Conservation (phyloP, 2,113 vertebrate genomes). For the Mus spicilegus region DNA sequence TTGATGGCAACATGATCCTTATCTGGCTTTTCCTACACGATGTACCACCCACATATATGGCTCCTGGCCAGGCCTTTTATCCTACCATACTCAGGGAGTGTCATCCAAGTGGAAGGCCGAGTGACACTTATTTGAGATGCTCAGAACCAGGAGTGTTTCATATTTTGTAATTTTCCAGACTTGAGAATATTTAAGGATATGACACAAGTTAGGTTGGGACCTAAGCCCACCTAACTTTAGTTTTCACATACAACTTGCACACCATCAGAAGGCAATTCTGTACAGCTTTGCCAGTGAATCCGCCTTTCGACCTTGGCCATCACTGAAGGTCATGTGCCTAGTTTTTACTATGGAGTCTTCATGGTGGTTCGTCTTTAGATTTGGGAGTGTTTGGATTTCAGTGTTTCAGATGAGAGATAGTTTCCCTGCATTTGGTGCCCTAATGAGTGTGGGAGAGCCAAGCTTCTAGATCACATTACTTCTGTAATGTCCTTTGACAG, state of each 20-base stretch:
- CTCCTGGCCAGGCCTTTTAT: background rate
- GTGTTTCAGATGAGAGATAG: background rate
- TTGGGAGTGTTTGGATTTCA: background rate
- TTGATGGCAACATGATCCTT: constrained; percentile 41
- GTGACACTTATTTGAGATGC: background rate
- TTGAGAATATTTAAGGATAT: background rate
- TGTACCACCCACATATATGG: background rate
- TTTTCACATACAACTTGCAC: background rate
- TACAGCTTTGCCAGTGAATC: background rate
- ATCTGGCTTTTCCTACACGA: constrained; percentile 26
- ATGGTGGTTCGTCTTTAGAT: background rate
- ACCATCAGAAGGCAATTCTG: background rate
- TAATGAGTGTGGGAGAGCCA: background rate
- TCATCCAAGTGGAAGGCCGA: background rate
- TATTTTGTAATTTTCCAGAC: background rate
- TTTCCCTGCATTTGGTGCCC: background rate
- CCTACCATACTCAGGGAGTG: background rate
- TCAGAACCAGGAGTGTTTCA: background rate
- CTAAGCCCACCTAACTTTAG: background rate
- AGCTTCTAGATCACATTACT: background rate
- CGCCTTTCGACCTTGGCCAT: background rate
- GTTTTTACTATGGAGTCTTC: background rate
- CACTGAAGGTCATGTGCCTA: background rate
- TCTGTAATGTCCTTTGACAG: background rate
- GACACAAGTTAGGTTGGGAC: background rate